Base-by-base conservation (phyloP, 2,888 invertebrate species). In the Timema podura region DNA sequence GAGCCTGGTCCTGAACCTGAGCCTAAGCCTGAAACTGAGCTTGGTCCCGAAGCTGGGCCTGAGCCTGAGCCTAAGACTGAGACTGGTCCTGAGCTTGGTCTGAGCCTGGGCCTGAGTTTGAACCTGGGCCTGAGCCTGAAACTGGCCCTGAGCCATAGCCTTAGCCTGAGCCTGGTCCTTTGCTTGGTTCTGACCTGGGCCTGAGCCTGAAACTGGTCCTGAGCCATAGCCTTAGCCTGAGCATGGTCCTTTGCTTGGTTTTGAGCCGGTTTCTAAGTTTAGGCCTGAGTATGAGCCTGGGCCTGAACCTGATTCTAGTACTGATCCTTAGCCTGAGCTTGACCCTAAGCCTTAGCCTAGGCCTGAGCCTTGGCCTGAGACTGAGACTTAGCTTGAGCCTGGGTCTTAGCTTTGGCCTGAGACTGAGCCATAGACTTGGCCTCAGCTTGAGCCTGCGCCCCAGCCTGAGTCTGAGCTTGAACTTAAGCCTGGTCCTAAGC, bases 21-120 rank as follows among this genome's bases (percentile, higher is more conserved):
- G 73, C 70, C 73, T 76, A 76, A 45, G 69, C 74, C 71, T 76
- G 76, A 48, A 70, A 70, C 67, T 76, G 77, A 48, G 73, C 73
- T 74, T 72, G 67, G 11, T 54, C 64, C 16, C 68, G 76, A 5
- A 70, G 71, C 65, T 75, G 76, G 64, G 71, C 71, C 70, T 72
- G 73, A 13, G 15, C 68, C 11, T 70, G 72, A 13, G 44, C 69
- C 48, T 64, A 59, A 15, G 45, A 2, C 74, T 75, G 76, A 47
- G 65, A 72, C 71, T 76, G 76, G 64, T 16, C 44, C 74, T 71
- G 72, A 72, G 68, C 54, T 64, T 68, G 48, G 44, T 70, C 70
- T 76, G 76, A 13, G 30, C 65, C 57, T 71, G 76, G 48, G 67
- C 74, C 69, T 76, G 76, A 59, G 71, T 74, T 70, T 44, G n/a